A percentile compares a stretch with the other conserved stretches of the same genome.
phyloP scores from a whole-genome alignment of 2,888 invertebrate species.

The Noctua fimbriata region DNA sequence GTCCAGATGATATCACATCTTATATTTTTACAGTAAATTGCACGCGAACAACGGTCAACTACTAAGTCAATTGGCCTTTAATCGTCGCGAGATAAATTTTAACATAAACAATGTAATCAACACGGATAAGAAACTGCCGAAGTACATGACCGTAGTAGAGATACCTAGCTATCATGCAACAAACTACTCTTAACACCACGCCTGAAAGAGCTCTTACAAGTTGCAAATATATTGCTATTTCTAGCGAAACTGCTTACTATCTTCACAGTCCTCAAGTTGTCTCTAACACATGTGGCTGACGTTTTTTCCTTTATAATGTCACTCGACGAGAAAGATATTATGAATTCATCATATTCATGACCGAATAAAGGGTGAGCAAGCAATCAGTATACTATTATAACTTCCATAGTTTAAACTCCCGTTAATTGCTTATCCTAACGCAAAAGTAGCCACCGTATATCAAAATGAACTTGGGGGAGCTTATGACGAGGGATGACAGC shows the following conservation, averaged over 20 bases:
- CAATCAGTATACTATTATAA: constrained; percentile 55
- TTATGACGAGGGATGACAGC: constrained; percentile 74
- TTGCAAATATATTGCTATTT: constrained; percentile 5
- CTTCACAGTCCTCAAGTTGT: constrained; percentile 16
- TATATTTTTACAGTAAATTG: constrained; percentile 19
- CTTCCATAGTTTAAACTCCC: constrained; percentile 43
- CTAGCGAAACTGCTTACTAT: constrained; percentile 2
- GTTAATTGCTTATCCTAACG: constrained; percentile 63
- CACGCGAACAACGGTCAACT: not conserved
- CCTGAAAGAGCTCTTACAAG: constrained; percentile 8
- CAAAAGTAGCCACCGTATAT: constrained; percentile 65
- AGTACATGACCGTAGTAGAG: not conserved
- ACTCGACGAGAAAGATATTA: constrained; percentile 1
- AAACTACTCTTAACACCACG: not conserved
- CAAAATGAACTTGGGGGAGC: constrained; percentile 64
- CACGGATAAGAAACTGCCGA: not conserved
- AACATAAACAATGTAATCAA: not conserved
- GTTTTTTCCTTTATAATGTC: constrained; percentile 21
- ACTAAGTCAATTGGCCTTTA: not conserved
- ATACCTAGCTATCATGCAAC: not conserved
- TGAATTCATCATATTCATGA: constrained; percentile 45
- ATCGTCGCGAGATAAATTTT: not conserved
- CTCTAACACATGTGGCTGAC: constrained; percentile 28
- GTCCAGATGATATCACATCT: constrained; percentile 21
- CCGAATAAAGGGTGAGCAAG: constrained; percentile 26